Evolutionary conservation across 2,888 invertebrate genomes (phyloP), one percentile per base, ranked within the genome.

Genomic region (Chrysolina americana): DNA sequence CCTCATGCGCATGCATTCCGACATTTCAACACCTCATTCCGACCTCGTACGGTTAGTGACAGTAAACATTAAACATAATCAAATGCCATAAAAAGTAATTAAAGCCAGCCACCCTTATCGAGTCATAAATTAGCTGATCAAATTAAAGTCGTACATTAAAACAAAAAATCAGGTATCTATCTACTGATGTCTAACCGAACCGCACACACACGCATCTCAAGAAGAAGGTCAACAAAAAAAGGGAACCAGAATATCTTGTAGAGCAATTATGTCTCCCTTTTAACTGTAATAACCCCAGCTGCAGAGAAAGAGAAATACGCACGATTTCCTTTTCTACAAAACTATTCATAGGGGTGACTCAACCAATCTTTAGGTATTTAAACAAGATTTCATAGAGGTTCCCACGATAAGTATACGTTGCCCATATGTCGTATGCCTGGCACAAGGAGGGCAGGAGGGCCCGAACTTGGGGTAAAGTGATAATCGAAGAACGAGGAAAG

Each of bases 401-500:
- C 85, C 85, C 85, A 85, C 85, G 85, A 80, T 65, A 23, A 73
- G 59, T 59, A 59, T 81, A 81, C 85, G 84, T 83, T 83, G 80
- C 80, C 86, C 86, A 86, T 85, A 86, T 86, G 86, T 85, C 85
- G 85, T 81, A 84, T 81, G 82, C 82, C 80, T 65, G 73, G 81
- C 82, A 82, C 81, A 83, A 81, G 80, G 76, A 79, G 79, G 80
- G 76, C 77, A 23, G 28, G 13, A 44, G 47, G 47, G 47, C 47
- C 47, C 71, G 65, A 76, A 73, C 78, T 76, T 77, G 77, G 82
- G 81, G 79, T 79, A 80, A 81, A 80, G 81, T 78, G 82, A 83
- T 83, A 83, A 83, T 82, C 82, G 81, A 81, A 77, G 82, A 83
- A 68, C 59, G 68, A 68, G 68, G 68, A 75, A 84, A 84, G 68